Base-by-base conservation (phyloP, 1,140 invertebrate species). In the Heterodera schachtii region DNA sequence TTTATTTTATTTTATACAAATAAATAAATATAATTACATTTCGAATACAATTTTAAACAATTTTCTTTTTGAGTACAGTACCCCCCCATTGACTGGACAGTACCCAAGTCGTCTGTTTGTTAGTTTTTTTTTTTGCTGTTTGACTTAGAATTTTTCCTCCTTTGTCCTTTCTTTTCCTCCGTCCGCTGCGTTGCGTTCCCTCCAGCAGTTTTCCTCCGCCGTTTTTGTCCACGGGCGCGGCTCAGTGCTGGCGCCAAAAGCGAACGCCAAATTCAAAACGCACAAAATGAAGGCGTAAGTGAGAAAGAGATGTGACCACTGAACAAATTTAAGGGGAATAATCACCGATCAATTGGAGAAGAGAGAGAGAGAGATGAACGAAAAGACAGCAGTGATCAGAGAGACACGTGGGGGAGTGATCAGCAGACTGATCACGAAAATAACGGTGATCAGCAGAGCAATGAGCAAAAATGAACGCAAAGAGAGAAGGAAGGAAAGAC, bases 241-340 rank as follows among this genome's bases (percentile, higher is more conserved):
- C 47, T 69, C 21, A 6, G 64, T 78, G 47, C 77, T n/a, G 8
- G 77, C 77, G 66, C 77, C 77, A 21, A 69, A 69, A 16, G 66
- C n/a, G 41, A 78, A 78, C 43, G 70, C 64, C 4, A 70, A 9
- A 41, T 78, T 70, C n/a, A 78, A 47, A 44, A 8, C 21, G 43
- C 47, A 64, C 21, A 66, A 46, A 44, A 78, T 71, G 11, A 70
- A 49, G 19, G 64, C 77, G 47, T 78, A 78, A 16, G 64, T 31
- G 70, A 78, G 70, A n/a, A 78, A 78, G 19, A 78, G 46, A 6
- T 11, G 21, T 3, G 77, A 78, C 77, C 77, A 78, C 77, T 78
- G 46, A 47, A 78, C n/a, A 41, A 78, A 44, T 21, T 76, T 21
- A 16, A 13, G 64, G 57, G 16, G 19, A 64, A 5, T 13, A 21